Conservation (phyloP, 2,888 invertebrate genomes). For the Clusia tigrina region DNA sequence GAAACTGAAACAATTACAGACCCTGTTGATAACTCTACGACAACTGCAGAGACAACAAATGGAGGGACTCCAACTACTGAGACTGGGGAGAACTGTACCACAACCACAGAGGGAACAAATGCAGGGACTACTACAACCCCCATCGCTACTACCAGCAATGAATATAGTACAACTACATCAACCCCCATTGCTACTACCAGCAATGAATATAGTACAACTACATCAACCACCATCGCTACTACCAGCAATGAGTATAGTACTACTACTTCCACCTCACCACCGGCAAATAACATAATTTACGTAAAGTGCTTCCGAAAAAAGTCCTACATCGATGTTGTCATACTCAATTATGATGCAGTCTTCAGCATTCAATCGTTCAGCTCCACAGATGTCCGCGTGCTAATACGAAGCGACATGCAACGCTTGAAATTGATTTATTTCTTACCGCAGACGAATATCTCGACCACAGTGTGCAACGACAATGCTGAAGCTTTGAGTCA, state of each 20-base stretch:
- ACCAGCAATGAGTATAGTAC: not conserved
- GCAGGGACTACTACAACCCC: not conserved
- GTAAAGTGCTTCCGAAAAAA: not conserved
- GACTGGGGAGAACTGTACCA: not conserved
- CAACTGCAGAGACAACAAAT: not conserved
- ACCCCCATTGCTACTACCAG: conserved; percentile 12
- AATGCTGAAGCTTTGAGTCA: too few relatives aligned
- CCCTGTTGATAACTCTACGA: not conserved
- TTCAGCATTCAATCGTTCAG: conserved; percentile 18
- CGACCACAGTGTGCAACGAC: conserved; percentile 9
- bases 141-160: not conserved
- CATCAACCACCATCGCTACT: not conserved
- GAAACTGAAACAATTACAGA: too few relatives aligned
- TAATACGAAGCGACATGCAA: not conserved
- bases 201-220: not conserved
- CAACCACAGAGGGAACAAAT: not conserved
- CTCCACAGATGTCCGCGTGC: conserved; percentile 7
- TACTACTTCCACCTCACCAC: not conserved
- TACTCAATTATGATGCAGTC: conserved; percentile 12
- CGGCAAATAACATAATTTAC: conserved; percentile 1
- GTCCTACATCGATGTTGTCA: not conserved
- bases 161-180: not conserved
- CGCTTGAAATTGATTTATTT: conserved; percentile 22
- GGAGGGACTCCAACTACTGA: too few relatives aligned
- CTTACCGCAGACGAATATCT: not conserved